Evolutionary conservation across 2,113 vertebrate genomes (phyloP).

Genomic region (Myotis davidii): DNA sequence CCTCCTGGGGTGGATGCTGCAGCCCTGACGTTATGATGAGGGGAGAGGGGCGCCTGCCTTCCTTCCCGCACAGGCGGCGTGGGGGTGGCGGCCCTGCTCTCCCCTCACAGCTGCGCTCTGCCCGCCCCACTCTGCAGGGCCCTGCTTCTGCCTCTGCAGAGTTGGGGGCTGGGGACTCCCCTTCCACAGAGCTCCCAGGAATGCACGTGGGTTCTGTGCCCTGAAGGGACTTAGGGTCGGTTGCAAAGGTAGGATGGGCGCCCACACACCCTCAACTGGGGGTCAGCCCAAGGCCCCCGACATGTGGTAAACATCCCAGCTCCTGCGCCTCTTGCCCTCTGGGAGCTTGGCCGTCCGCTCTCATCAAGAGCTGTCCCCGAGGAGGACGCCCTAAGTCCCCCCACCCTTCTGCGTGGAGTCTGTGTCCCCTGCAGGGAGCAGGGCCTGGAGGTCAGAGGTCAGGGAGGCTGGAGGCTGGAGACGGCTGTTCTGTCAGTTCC

Average conservation of each 20-base stretch:
- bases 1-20: slow-evolving; percentile 71
- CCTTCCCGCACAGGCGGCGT: background rate
- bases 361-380: background rate
- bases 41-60: background rate
- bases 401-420: too few species aligned
- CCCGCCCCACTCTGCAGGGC: background rate
- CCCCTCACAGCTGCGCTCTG: background rate
- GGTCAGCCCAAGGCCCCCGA: too few species aligned
- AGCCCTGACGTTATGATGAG: background rate
- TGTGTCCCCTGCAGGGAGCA: rapidly evolving
- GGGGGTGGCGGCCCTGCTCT: background rate
- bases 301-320: rapidly evolving
- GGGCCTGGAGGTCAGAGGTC: too few species aligned
- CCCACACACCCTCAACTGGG: too few species aligned
- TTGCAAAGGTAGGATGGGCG: too few species aligned
- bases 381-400: background rate
- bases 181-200: background rate
- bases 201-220: too few species aligned
- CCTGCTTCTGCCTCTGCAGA: background rate
- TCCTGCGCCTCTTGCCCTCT: background rate
- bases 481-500: rapidly evolving
- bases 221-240: too few species aligned
- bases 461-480: background rate
- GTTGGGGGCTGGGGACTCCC: background rate
- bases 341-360: too few species aligned